A percentile compares a stretch with the other conserved stretches of the same genome.
Evolutionary conservation across 1,140 invertebrate genomes (phyloP).

Genomic region (Sesamia nonagrioides): DNA sequence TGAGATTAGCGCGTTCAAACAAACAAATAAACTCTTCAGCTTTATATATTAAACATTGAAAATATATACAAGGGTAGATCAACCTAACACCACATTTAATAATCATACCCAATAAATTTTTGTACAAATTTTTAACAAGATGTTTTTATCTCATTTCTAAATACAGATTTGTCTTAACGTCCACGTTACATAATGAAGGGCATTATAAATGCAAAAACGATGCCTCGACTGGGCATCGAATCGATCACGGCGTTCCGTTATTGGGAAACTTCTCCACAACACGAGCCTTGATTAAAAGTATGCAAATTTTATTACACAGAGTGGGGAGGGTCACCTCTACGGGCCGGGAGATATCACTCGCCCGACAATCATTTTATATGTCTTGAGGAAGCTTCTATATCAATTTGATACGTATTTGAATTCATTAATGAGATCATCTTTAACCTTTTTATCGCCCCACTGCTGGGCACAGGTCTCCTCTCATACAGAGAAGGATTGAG

Average conservation of each 20-base stretch:
- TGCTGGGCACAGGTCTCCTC: too few relatives aligned
- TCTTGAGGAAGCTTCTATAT: slow-evolving; percentile 7
- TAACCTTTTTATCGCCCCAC: too few relatives aligned
- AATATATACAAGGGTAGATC: too few relatives aligned
- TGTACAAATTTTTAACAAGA: background rate
- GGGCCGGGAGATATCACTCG: background rate
- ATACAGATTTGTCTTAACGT: slow-evolving; percentile 5
- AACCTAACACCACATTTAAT: too few relatives aligned
- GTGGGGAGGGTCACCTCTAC: slow-evolving; percentile 70
- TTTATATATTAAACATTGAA: too few relatives aligned
- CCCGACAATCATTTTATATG: slow-evolving; percentile 46
- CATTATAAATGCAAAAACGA: slow-evolving; percentile 78
- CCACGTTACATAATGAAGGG: slow-evolving; percentile 69
- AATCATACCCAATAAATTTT: background rate
- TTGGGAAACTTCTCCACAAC: slow-evolving; percentile 88
- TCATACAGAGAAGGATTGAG: too few relatives aligned
- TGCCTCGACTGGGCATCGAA: slow-evolving; percentile 69
- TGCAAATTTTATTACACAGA: slow-evolving; percentile 88
- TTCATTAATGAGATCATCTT: background rate
- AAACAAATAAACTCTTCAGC: too few relatives aligned
- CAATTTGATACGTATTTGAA: background rate
- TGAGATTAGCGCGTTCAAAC: too few relatives aligned
- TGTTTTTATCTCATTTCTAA: slow-evolving; percentile 28
- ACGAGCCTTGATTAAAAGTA: slow-evolving; percentile 88
- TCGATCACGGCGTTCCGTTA: slow-evolving; percentile 85